Evolutionary conservation across 2,888 invertebrate species (phyloP), one percentile per base, ranked within the genome.

Genomic region (Protula sp.): DNA sequence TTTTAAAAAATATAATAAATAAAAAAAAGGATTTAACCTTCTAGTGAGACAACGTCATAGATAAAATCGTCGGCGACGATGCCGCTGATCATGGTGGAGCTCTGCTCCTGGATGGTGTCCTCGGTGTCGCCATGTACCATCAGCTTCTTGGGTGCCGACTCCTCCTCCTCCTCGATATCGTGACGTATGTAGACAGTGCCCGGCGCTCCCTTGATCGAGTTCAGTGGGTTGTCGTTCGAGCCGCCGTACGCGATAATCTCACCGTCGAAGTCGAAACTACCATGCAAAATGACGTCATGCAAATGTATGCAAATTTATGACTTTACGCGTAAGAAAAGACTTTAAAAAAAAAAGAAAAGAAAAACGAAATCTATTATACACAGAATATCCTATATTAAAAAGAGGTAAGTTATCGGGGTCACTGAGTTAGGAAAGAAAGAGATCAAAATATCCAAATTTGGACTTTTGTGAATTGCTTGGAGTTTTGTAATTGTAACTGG

Each of bases 161-260:
- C 26, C 38, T n/a, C 26, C 9, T 19, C 19, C 0, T 24, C 26
- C 3, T 55, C 57, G 26, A 59, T 55, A 22, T 65, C 67, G 47
- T 69, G 66, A 24, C 61, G 47, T 14, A 71, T 59, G 55, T 70
- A 74, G 24, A 73, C 60, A 26, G 74, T 72, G 27, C 74, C 74
- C 2, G 74, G 68, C 22, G 72, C 74, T 30, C 71, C 73, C 53
- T 68, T 70, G 5, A 70, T 60, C 9, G 67, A 66, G 14, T 60
- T 60, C 24, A 63, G 30, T 22, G n/a, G 27, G 26, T 65, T 59
- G 27, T 63, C 66, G 56, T 69, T 70, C 3, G 70, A 70, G 3
- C 64, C 69, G 19, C 74, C 74, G 57, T 65, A 72, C 3, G 71
- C 70, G 22, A 65, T 68, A 27, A 70, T 55, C 3, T 54, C 45